Base-by-base conservation (phyloP, 2,113 vertebrate genomes). In the Chlorodrepanis virens region DNA sequence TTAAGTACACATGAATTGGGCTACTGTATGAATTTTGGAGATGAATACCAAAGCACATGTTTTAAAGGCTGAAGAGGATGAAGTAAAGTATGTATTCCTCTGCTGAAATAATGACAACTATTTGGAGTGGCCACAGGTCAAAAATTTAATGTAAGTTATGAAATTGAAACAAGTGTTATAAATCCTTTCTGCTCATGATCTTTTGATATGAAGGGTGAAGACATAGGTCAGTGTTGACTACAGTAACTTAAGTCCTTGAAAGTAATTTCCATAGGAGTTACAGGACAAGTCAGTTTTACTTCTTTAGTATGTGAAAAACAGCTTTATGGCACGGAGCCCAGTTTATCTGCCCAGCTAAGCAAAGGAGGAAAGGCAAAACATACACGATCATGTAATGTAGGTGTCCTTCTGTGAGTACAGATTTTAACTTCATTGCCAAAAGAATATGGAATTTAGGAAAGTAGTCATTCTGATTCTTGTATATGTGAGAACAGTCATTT, bases 111-210 rank as follows among this genome's bases (percentile, higher is more conserved):
- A 94, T 78, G 70, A 88, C 86, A 87, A 69, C 37, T 97, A 63
- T 97, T 97, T 97, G 59, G 80, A 89, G 49, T 97, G 95, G 96
- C 95, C 85, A 47, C 75, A 65, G 60, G 93, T 94, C 96, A 98
- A 86, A 95, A 83, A 44, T 44, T 65, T 92, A 76, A 50, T 87
- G 1, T 17, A 91, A 81, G 79, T 89, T 92, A 61, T 20, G 68
- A 75, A 96, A 83, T 83, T 81, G 10, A 33, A 91, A 69, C 42
- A 69, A 65, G 11, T 95, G 39, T 91, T 74, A 65, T 6, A 50
- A 68, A 84, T 85, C 63, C 53, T 44, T 81, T 78, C 49, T 83
- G 28, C 9, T 82, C 33, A 33, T 92, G 53, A 95, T 56, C n/a
- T 91, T 93, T 89, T 63, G 53, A 59, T 75, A 13, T 4, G 75